A percentile compares a stretch with the other conserved stretches of the same genome.
These are phyloP conservation scores for Didymodactylos carnosus DNA, from an alignment of 2,888 invertebrate species.

Conservation along the genomic window DNA sequence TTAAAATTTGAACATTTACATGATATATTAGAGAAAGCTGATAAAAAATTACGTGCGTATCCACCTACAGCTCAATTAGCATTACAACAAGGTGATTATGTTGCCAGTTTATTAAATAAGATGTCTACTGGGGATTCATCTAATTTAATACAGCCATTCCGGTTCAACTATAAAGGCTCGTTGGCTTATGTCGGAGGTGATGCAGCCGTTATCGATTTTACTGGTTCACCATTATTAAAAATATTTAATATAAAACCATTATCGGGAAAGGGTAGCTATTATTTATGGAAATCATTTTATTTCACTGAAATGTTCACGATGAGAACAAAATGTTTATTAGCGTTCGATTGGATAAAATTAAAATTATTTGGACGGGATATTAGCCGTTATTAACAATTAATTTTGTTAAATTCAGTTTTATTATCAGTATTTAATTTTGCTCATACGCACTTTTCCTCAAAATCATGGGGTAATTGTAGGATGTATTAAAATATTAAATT, in stretches of 20 bases:
- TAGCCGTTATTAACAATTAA: background rate
- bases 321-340: background rate
- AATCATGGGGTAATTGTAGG: too few species aligned
- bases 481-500: too few species aligned
- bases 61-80: conserved; percentile 22
- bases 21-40: background rate
- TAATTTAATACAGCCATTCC: conserved; percentile 20
- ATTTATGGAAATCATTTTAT: background rate
- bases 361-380: background rate
- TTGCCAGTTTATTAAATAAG: conserved; percentile 24
- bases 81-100: conserved; percentile 32
- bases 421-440: too few species aligned
- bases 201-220: background rate
- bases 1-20: background rate
- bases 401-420: background rate
- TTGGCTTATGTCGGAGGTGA: conserved; percentile 29
- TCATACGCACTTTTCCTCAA: too few species aligned
- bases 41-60: background rate
- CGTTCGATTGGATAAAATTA: background rate
- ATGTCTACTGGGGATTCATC: background rate
- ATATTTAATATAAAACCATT: background rate
- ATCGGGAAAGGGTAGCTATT: background rate
- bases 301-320: background rate
- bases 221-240: background rate
- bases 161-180: conserved; percentile 31